A percentile compares a stretch with the other conserved stretches of the same genome.
Conservation (phyloP, 2,888 invertebrate genomes). For the Alitta virens region DNA sequence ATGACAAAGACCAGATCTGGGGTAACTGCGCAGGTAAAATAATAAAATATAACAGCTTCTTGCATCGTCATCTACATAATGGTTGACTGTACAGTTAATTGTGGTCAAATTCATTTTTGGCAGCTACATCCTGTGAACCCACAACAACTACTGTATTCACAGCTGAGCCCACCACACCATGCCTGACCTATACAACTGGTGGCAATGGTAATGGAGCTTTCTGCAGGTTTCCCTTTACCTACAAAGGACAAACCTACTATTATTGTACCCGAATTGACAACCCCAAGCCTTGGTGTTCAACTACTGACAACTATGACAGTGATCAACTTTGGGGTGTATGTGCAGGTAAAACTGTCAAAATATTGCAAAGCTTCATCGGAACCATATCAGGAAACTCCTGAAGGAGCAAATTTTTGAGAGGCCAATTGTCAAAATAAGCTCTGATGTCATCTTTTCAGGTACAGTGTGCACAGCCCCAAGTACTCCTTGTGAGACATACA, state of each 20-base stretch:
- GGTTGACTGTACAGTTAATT: too few relatives aligned
- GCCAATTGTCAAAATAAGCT: too few relatives aligned
- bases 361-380: too few relatives aligned
- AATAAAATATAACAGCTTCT: too few relatives aligned
- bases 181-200: not conserved
- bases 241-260: not conserved
- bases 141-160: not conserved
- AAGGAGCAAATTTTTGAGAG: too few relatives aligned
- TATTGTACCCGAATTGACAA: not conserved
- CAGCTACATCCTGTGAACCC: not conserved
- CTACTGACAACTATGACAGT: conserved; percentile 12
- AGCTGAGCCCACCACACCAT: not conserved
- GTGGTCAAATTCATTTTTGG: not conserved
- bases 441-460: too few relatives aligned
- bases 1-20: conserved; percentile 10
- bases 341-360: not conserved
- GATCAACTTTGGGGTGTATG: conserved; percentile 10
- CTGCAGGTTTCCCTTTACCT: not conserved
- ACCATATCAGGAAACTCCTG: too few relatives aligned
- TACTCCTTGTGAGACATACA: not conserved
- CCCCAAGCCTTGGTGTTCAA: conserved; percentile 9
- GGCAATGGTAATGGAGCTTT: not conserved
- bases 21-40: conserved; percentile 4
- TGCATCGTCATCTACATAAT: too few relatives aligned
- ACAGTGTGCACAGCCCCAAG: not conserved